Percentiles rank a stretch among this genome's conserved stretches.
These are phyloP conservation scores for Camponotus vicinus DNA, from an alignment of 1,140 invertebrate genomes.

Conservation along the genomic window DNA sequence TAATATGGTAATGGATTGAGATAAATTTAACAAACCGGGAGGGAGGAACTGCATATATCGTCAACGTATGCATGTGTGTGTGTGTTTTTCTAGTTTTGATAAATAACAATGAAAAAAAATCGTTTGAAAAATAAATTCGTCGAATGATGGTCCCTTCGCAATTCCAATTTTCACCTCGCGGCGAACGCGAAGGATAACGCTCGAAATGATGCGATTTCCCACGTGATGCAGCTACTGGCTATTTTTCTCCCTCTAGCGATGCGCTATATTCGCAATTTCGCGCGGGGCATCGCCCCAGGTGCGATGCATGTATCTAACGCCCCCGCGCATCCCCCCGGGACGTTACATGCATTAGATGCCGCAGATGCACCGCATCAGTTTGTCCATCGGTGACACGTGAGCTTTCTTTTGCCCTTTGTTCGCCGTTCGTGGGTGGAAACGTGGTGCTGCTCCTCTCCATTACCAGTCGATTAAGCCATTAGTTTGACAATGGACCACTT, in stretches of 20 bases:
- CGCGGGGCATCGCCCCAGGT: slow-evolving; percentile 25
- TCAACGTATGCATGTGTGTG: neutral
- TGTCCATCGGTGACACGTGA: slow-evolving; percentile 24
- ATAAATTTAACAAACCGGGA: neutral
- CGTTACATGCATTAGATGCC: slow-evolving; percentile 5
- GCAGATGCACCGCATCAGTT: slow-evolving; percentile 39
- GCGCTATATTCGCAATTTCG: slow-evolving; percentile 22
- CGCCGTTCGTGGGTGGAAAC: neutral
- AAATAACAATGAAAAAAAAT: neutral
- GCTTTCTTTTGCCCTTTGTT: slow-evolving; percentile 45
- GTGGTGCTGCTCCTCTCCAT: slow-evolving; percentile 22
- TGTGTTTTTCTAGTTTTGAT: neutral
- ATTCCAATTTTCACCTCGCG: slow-evolving; percentile 30
- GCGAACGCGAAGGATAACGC: neutral
- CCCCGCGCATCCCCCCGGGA: slow-evolving; percentile 9
- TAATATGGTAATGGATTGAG: neutral
- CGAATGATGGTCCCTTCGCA: too few species aligned
- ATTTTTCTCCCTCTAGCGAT: neutral
- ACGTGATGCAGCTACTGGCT: neutral
- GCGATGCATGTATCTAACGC: slow-evolving; percentile 31
- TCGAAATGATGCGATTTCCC: slow-evolving; percentile 32
- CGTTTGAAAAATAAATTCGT: too few species aligned
- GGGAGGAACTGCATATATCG: neutral
- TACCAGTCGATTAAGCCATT: slow-evolving; percentile 51
- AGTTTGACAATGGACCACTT: slow-evolving; percentile 39